Base-by-base conservation (phyloP, 2,797 vertebrate genomes). In the Acropternis orthonyx region DNA sequence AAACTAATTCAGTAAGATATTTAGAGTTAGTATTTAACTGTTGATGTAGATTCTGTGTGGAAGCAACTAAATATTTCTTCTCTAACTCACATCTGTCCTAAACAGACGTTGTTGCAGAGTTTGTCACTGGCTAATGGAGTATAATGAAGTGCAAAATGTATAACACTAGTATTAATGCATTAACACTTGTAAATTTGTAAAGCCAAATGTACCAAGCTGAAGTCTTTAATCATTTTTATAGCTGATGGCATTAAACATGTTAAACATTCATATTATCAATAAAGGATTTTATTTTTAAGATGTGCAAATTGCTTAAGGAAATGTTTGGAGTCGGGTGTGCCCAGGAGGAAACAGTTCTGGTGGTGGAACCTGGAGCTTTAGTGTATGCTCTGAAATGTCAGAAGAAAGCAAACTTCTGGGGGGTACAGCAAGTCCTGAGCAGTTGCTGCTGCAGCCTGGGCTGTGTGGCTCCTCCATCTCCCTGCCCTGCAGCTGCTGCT, bases 161-260 rank as follows among this genome's bases (percentile, higher is more conserved):
- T 88, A 95, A 90, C 90, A 84, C 78, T 94, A 87, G 92, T 97
- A 95, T 96, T 96, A 96, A 96, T 86, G 95, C 92, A 91, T 96
- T 98, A 96, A 98, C 95, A 89, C 91, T 80, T 98, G 98, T 98
- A 97, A 96, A 98, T 97, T 95, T 98, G 98, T 98, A 97, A 97
- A 98, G 95, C 96, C 97, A 96, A 95, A 96, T 94, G 95, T 97
- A 96, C 94, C 94, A 8, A 94, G 95, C 96, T 91, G 93, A 97
- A 96, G 91, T 96, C 97, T 97, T 94, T 96, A 94, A 96, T 97
- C 97, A 78, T 97, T 98, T 98, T 98, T 97, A 97, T 97, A 98
- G 94, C 96, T 97, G 93, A 96, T 87, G 94, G 78, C 97, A 98
- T 98, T 98, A 97, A 98, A 97, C 93, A 85, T 95, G 93, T 94